phyloP scores from a whole-genome alignment of 2,797 vertebrate genomes.

The Leptodactylus fallax region DNA sequence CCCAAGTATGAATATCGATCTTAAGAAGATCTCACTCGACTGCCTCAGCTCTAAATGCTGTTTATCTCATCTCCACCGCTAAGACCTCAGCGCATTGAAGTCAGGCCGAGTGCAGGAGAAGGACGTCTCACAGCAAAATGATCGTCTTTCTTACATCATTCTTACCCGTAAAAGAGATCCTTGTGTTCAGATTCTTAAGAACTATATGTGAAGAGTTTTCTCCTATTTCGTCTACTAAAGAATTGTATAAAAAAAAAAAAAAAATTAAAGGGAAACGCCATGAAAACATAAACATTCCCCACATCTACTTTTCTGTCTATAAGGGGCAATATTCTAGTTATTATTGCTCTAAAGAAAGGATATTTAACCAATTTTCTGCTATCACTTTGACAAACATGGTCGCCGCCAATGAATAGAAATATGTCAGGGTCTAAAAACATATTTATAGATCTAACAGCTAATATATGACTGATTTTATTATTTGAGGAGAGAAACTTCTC shows the following conservation, averaged over 20 bases:
- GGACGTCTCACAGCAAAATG: slow-evolving; percentile 62
- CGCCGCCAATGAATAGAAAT: no score
- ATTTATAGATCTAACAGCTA: no score
- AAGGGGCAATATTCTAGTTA: no score
- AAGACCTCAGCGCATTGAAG: slow-evolving; percentile 63
- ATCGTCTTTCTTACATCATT: slow-evolving; percentile 69
- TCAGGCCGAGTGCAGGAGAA: slow-evolving; percentile 66
- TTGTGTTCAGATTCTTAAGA: slow-evolving; percentile 70
- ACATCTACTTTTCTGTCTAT: background rate
- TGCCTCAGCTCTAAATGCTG: slow-evolving; percentile 66
- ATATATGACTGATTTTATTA: no score
- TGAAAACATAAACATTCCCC: no score
- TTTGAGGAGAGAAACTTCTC: no score
- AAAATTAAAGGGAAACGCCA: background rate
- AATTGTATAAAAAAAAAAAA: background rate
- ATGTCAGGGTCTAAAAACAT: no score
- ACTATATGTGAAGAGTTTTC: background rate
- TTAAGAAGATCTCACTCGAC: slow-evolving; percentile 68
- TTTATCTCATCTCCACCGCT: slow-evolving; percentile 71
- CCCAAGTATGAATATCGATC: slow-evolving; percentile 72
- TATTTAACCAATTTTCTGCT: no score
- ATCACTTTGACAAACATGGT: no score
- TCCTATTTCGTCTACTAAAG: background rate
- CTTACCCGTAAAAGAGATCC: slow-evolving; percentile 72
- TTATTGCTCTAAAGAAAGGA: background rate